These are phyloP conservation scores for Bucco capensis DNA, from an alignment of 2,113 vertebrate genomes.

Conservation along the genomic window DNA sequence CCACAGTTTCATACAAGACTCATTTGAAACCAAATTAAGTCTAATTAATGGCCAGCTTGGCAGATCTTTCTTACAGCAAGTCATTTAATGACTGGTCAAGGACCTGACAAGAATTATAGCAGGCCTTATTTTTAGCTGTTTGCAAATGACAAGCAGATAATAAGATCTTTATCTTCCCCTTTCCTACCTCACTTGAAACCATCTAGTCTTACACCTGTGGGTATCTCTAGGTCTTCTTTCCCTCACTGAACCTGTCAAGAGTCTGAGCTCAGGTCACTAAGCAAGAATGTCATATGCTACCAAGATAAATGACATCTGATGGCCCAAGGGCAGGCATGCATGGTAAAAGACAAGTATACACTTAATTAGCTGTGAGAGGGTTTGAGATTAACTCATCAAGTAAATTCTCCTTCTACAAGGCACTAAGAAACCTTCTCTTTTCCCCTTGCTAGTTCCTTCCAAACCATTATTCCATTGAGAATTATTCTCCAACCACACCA, in stretches of 20 bases:
- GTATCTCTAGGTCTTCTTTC: not conserved
- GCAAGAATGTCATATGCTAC: not conserved
- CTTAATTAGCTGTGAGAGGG: not conserved
- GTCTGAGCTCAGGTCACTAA: not conserved
- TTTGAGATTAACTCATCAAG: not conserved
- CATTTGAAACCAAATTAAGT: slow-evolving; percentile 19
- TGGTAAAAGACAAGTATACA: not conserved
- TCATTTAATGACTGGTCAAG: slow-evolving; percentile 1
- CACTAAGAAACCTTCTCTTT: not conserved
- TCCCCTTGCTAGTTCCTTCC: not conserved
- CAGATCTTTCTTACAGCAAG: slow-evolving; percentile 42
- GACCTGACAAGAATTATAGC: not conserved
- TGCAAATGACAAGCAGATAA: not conserved
- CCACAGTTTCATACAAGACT: slow-evolving; percentile 28
- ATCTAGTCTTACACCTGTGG: not conserved
- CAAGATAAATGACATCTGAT: slow-evolving; percentile 21
- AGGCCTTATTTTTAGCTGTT: not conserved
- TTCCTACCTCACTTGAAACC: not conserved
- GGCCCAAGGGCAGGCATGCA: not conserved
- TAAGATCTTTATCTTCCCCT: not conserved
- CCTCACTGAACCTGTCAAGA: not conserved
- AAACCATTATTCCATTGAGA: not conserved
- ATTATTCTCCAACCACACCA: no score
- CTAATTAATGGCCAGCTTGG: slow-evolving; percentile 17
- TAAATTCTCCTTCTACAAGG: not conserved